These are phyloP conservation scores for Limosa lapponica DNA, from an alignment of 2,797 vertebrate species.

Conservation along the genomic window DNA sequence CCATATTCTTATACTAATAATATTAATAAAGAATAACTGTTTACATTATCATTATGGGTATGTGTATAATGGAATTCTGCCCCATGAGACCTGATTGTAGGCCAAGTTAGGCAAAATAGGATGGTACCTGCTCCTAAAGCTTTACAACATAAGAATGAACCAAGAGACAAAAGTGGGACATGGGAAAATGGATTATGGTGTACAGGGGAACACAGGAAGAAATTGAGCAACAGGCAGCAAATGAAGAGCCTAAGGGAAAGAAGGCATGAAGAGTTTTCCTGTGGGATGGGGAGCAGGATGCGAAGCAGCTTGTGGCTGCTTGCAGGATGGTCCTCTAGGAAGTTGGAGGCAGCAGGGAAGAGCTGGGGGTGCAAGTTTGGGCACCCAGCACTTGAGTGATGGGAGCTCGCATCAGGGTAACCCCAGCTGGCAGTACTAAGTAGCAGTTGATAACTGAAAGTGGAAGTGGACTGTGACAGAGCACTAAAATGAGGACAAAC, in stretches of 20 bases:
- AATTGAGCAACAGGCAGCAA: background rate
- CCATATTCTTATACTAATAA: background rate
- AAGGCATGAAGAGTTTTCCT: accelerated
- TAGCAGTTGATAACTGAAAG: background rate
- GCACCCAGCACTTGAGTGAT: accelerated
- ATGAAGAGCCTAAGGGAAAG: background rate
- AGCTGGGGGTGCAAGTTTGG: background rate
- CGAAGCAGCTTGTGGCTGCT: background rate
- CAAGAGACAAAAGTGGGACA: background rate
- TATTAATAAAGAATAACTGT: background rate
- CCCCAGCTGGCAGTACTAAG: background rate
- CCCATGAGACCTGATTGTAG: background rate
- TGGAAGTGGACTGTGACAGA: background rate
- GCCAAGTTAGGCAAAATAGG: background rate
- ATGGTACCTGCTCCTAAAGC: background rate
- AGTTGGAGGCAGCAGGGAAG: background rate
- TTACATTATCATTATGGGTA: background rate
- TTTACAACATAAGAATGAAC: background rate
- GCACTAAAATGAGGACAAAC: background rate
- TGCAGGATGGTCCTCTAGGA: background rate
- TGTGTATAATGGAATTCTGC: background rate
- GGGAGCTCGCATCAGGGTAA: background rate
- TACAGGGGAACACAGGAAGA: background rate
- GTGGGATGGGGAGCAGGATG: background rate
- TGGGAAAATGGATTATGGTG: background rate